Base-by-base conservation (phyloP, 2,888 invertebrate species). In the Morpho deidamia region DNA sequence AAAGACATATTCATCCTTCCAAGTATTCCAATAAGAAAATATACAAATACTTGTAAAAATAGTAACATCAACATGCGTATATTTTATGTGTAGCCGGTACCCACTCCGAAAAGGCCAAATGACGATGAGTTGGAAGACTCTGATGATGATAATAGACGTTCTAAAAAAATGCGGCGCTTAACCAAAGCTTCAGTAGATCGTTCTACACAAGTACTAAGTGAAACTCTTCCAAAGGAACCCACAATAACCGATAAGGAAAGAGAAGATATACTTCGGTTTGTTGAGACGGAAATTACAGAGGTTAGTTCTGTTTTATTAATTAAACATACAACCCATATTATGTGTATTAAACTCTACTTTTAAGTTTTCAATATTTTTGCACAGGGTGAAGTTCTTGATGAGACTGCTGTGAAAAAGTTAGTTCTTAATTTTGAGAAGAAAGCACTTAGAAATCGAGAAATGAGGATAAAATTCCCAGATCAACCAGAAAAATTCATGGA, bases 401-500 rank as follows among this genome's bases (percentile, higher is more conserved):
- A 98, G 64, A 92, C 93, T 32, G 93, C 94, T 9, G 91, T 99
- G 8, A 98, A 98, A 72, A 94, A 95, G 73, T 92, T 99, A 74
- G 93, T 99, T 14, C 89, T 98, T 10, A 92, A 96, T 59, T 98
- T 99, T 90, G 99, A 99, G 74, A 99, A 99, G 78, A 93, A 96
- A 72, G 95, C 96, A 46, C 89, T 98, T 8, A 96, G 94, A 73
- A 99, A 99, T 79, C 95, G 99, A 76, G 99, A 99, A 85, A 96
- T 99, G 95, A 92, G 99, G 61, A 99, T 99, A 10, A 99, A 99
- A 83, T 99, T 97, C 81, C 96, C 98, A 0, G 99, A 99, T 75
- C 94, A 95, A 70, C 97, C 99, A 7, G 97, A 98, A 77, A 99
- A 98, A 91, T 99, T 99, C 78, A 98, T 99, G 95, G 95, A 99